Evolutionary conservation across 1,140 invertebrate genomes (phyloP), one percentile per base, ranked within the genome.

Genomic region (Eupristina koningsbergeri): DNA sequence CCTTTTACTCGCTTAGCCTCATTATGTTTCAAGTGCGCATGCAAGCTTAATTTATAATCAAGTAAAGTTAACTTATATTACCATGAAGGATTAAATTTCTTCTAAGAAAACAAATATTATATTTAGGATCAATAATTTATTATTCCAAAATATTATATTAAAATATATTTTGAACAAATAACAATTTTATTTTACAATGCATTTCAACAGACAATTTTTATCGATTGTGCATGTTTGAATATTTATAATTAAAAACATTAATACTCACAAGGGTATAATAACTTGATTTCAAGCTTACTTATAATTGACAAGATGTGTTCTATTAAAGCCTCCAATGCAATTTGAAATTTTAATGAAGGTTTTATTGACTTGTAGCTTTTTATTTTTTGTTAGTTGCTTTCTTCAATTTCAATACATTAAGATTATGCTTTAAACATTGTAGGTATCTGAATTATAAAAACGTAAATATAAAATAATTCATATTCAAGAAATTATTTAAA

Each of bases 341-440:
- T 69, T 69, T 69, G 34, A 69, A 69, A 69, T 69, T 19, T 69
- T 69, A 69, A 69, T 69, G 8, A 69, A 64, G 29, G 5, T 13
- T 15, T 7, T n/a, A 64, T 67, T 36, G 31, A 36, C 64, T 67
- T 36, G 17, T 19, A 36, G 0, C 19, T 67, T 67, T 36, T 6
- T 8, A 36, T 34, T 64, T 31, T 2, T 36, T 0, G 5, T 0
- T 31, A 36, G 3, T 22, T 8, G 29, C 36, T 67, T 67, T 36
- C 0, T 67, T 36, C 34, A 67, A 67, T 36, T 58, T 39, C 36
- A 67, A 36, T 0, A 67, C 29, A 67, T 67, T 19, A 36, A 67
- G 15, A 36, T 19, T 36, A 67, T 34, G 1, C n/a, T n/a, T n/a
- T n/a, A n/a, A n/a, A n/a, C n/a, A n/a, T n/a, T n/a, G n/a, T n/a